A percentile compares a stretch with the other conserved stretches of the same genome.
Evolutionary conservation across 2,888 invertebrate genomes (phyloP).

Genomic region (Unio pictorum): DNA sequence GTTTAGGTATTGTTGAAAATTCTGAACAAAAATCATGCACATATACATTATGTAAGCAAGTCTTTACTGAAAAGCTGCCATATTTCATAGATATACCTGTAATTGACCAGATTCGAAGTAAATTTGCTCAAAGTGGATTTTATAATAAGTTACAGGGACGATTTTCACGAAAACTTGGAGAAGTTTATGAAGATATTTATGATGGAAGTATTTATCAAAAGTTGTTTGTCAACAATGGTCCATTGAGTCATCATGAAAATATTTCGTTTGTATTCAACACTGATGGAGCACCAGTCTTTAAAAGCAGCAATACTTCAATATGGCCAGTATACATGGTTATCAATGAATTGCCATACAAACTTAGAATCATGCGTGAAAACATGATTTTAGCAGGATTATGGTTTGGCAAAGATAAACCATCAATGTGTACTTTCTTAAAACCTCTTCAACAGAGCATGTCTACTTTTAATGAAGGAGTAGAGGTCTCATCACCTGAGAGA

Average conservation of each 20-base stretch:
- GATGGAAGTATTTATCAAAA: neutral
- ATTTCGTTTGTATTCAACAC: conserved; percentile 7
- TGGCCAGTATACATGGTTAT: conserved; percentile 18
- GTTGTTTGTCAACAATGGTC: too few species aligned
- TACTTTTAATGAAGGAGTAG: conserved; percentile 2
- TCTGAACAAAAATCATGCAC: conserved; percentile 1
- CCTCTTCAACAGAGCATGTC: conserved; percentile 4
- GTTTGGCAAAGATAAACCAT: conserved; percentile 1
- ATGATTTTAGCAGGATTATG: conserved; percentile 15
- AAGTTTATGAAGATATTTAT: conserved; percentile 16
- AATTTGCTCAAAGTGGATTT: conserved; percentile 11
- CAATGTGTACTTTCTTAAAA: conserved; percentile 5
- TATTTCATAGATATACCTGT: conserved; percentile 16
- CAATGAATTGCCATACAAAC: conserved; percentile 18
- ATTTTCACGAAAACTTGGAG: conserved; percentile 3
- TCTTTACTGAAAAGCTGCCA: neutral
- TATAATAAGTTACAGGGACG: conserved; percentile 7
- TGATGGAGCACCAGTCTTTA: conserved; percentile 19
- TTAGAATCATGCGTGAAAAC: conserved; percentile 17
- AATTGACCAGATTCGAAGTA: conserved; percentile 8
- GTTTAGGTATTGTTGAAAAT: conserved; percentile 5
- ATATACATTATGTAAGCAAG: neutral
- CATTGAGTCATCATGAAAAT: too few species aligned
- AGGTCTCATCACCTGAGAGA: conserved; percentile 1
- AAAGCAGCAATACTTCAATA: conserved; percentile 11